Evolutionary conservation across 1,140 invertebrate genomes (phyloP).

Genomic region (Drosophila rhopaloa): DNA sequence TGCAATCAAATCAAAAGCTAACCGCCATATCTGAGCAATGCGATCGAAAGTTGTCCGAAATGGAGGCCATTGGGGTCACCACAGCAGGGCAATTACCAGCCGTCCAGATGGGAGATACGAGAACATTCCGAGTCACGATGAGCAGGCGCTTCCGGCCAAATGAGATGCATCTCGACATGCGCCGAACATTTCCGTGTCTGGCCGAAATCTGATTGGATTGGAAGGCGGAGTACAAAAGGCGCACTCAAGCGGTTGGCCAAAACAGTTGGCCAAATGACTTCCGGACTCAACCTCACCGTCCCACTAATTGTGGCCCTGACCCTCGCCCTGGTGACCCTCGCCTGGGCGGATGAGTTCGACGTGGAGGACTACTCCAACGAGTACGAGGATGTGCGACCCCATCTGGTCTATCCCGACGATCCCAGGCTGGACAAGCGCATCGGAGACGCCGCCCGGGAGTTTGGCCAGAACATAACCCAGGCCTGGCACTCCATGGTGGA

Average conservation of each 20-base stretch:
- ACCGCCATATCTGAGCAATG: background rate
- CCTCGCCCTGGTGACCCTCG: background rate
- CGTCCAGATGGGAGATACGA: constrained; percentile 1
- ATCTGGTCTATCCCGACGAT: constrained; percentile 59
- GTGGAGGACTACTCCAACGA: constrained; percentile 70
- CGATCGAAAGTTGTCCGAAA: background rate
- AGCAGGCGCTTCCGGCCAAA: constrained; percentile 17
- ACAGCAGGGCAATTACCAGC: background rate
- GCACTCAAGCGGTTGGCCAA: background rate
- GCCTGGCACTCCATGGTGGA: constrained; percentile 70
- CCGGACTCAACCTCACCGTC: constrained; percentile 1
- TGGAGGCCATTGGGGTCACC: background rate
- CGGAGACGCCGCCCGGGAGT: constrained; percentile 41
- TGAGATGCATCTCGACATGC: constrained; percentile 19
- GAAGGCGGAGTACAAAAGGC: constrained; percentile 49
- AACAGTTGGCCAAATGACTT: constrained; percentile 56
- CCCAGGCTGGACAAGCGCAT: constrained; percentile 57
- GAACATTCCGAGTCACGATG: constrained; percentile 19
- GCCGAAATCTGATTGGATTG: background rate
- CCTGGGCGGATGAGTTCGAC: constrained; percentile 31
- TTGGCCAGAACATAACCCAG: constrained; percentile 47
- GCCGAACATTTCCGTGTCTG: constrained; percentile 14
- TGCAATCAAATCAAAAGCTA: background rate
- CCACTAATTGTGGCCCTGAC: constrained; percentile 11
- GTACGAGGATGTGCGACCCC: constrained; percentile 66